Conservation (phyloP, 1,140 invertebrate species). For the Oreohelix idahoensis region DNA sequence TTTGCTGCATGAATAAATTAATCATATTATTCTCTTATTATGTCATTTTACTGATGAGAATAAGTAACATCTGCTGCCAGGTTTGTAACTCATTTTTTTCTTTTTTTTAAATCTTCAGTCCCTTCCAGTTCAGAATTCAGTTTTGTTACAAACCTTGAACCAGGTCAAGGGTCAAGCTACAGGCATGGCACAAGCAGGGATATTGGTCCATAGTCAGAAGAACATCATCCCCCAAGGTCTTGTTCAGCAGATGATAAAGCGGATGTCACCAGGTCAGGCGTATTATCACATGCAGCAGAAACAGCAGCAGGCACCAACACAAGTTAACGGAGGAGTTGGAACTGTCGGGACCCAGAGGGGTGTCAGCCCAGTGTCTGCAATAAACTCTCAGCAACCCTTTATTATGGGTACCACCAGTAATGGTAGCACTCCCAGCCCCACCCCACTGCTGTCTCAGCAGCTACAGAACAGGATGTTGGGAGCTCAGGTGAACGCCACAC, state of each 20-base stretch:
- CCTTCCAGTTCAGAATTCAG: background rate
- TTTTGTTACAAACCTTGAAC: conserved; percentile 5
- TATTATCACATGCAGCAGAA: conserved; percentile 45
- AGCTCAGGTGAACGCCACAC: background rate
- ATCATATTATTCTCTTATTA: no score
- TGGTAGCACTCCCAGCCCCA: conserved; percentile 45
- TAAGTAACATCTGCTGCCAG: no score
- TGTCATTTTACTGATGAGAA: no score
- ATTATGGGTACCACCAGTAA: conserved; percentile 50
- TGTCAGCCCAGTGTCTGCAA: conserved; percentile 78
- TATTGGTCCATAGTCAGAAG: background rate
- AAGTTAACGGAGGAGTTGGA: conserved; percentile 26
- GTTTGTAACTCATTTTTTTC: no score
- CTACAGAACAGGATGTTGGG: conserved; percentile 28
- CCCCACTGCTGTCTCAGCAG: conserved; percentile 35
- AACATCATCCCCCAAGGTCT: conserved; percentile 71
- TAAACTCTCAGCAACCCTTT: conserved; percentile 44
- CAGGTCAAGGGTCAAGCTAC: background rate
- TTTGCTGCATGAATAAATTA: no score
- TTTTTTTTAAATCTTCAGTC: background rate
- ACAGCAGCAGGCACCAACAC: background rate
- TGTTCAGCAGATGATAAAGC: conserved; percentile 88
- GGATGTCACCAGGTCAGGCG: conserved; percentile 78
- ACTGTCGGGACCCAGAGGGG: conserved; percentile 75
- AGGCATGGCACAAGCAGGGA: background rate